Evolutionary conservation across 2,888 invertebrate genomes (phyloP).

Genomic region (Dusona sp.): DNA sequence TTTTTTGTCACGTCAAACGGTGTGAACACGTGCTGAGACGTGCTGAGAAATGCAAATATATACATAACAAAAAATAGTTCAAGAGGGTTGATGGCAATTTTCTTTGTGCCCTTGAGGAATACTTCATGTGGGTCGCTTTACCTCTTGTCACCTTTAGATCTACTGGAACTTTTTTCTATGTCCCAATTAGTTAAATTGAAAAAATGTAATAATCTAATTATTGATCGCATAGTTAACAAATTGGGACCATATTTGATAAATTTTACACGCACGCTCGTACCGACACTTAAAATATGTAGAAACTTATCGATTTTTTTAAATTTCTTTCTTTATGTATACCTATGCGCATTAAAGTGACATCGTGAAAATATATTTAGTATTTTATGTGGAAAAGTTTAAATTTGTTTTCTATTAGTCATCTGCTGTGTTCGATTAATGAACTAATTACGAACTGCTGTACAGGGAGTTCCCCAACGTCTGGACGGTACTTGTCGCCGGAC

Average conservation of each 20-base stretch:
- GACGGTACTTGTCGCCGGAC: too few species aligned
- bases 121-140: background rate
- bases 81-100: background rate
- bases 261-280: background rate
- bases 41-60: background rate
- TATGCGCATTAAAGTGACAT: background rate
- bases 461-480: too few species aligned
- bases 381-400: background rate
- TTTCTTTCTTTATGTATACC: background rate
- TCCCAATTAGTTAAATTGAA: too few species aligned
- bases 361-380: background rate
- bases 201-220: too few species aligned
- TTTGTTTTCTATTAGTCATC: background rate
- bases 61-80: background rate
- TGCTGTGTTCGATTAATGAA: background rate
- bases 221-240: background rate
- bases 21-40: background rate
- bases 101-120: background rate
- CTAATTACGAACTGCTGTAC: background rate
- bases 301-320: background rate
- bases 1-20: constrained; percentile 12
- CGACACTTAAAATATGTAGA: background rate
- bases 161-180: too few species aligned
- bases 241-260: background rate
- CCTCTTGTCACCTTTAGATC: background rate